Conservation (phyloP, 2,888 invertebrate genomes). For the Caenorhabditis parvicauda region DNA sequence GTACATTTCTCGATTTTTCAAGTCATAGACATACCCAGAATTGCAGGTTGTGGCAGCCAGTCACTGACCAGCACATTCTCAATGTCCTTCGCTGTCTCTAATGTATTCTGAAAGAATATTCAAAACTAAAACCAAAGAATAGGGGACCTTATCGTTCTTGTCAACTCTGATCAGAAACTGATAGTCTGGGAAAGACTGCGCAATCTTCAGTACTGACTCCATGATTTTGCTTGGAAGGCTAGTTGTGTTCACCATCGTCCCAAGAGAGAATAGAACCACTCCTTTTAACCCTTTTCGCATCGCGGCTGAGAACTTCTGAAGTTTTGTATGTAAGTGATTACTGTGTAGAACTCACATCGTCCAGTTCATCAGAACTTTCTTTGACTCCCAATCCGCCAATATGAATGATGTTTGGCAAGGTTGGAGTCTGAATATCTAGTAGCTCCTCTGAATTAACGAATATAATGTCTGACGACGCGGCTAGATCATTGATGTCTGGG, state of each 20-base stretch:
- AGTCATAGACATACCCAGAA: slow-evolving; percentile 17
- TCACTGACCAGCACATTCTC: slow-evolving; percentile 29
- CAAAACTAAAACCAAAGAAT: not conserved
- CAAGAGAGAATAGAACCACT: slow-evolving; percentile 40
- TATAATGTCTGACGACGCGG: slow-evolving; percentile 35
- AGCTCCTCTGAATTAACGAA: slow-evolving; percentile 46
- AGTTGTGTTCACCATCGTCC: slow-evolving; percentile 42
- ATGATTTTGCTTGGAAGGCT: slow-evolving; percentile 26
- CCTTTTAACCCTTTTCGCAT: slow-evolving; percentile 37
- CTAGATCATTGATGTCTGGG: slow-evolving; percentile 28
- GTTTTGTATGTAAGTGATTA: not conserved
- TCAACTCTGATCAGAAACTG: slow-evolving; percentile 46
- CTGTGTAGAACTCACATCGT: slow-evolving; percentile 9
- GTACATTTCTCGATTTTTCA: too few species aligned
- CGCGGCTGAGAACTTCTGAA: slow-evolving; percentile 21
- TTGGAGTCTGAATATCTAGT: slow-evolving; percentile 43
- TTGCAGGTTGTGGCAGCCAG: slow-evolving; percentile 40
- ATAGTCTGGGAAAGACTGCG: slow-evolving; percentile 35
- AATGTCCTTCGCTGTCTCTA: slow-evolving; percentile 7
- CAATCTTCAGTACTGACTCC: slow-evolving; percentile 33
- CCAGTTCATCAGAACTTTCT: not conserved
- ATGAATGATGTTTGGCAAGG: slow-evolving; percentile 36
- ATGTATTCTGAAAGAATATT: slow-evolving; percentile 6
- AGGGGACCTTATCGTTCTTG: slow-evolving; percentile 23
- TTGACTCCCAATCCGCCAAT: slow-evolving; percentile 38